These are phyloP conservation scores for Chelidonichthys spinosus DNA, from an alignment of 2,797 vertebrate genomes.

Conservation along the genomic window DNA sequence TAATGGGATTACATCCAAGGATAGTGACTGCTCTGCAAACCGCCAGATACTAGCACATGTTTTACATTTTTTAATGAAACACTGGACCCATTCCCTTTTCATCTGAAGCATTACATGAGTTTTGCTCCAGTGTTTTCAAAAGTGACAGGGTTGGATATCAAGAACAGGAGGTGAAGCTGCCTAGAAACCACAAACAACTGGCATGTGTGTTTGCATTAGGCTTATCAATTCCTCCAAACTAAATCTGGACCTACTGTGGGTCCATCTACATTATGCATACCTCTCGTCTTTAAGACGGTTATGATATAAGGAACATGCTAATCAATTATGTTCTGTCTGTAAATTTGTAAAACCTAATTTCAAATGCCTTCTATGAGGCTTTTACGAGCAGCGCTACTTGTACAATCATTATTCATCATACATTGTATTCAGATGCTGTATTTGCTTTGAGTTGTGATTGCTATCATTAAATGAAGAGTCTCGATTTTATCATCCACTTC, in stretches of 20 bases:
- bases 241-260: not conserved
- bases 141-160: not conserved
- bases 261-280: not conserved
- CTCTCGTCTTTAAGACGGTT: not conserved
- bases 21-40: not conserved
- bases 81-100: not conserved
- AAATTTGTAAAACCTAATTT: not conserved
- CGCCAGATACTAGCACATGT: not conserved
- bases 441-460: not conserved
- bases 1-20: slow-evolving; percentile 11
- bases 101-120: slow-evolving; percentile 9
- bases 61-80: slow-evolving; percentile 16
- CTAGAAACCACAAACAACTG: not conserved
- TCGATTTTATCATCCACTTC: not conserved
- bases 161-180: not conserved
- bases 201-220: not conserved
- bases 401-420: not conserved
- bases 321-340: not conserved
- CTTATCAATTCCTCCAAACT: not conserved
- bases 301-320: not conserved
- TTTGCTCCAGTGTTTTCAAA: not conserved
- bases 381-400: not conserved
- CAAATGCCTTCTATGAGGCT: not conserved
- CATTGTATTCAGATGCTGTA: not conserved
- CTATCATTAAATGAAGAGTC: not conserved